Evolutionary conservation across 2,113 vertebrate species (phyloP).

Genomic region (Amblyornis subalaris): DNA sequence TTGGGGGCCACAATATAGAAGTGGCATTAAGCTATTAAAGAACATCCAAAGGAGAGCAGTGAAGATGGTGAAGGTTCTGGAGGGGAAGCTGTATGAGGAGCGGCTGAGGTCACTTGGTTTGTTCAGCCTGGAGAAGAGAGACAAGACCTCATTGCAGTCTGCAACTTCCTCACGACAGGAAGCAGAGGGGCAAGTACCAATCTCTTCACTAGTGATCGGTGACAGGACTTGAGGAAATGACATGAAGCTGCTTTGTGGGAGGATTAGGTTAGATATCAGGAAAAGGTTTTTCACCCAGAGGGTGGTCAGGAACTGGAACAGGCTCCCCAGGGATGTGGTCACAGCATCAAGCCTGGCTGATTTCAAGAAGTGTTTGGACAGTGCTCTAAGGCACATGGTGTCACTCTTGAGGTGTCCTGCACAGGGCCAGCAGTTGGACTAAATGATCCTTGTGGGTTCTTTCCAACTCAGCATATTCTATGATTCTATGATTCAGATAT

Average conservation of each 20-base stretch:
- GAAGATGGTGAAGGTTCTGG: not conserved
- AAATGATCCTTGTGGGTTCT: accelerated
- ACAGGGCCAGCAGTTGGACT: not conserved
- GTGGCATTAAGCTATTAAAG: not conserved
- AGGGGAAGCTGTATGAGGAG: not conserved
- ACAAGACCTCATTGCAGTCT: not conserved
- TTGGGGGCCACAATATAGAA: not conserved
- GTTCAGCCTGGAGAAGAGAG: not conserved
- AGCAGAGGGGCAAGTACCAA: not conserved
- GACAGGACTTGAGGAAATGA: not conserved
- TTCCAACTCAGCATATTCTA: not conserved
- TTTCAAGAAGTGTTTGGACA: not conserved
- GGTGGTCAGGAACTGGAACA: not conserved
- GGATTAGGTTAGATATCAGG: not conserved
- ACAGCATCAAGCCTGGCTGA: not conserved
- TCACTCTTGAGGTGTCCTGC: not conserved
- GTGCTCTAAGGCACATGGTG: not conserved
- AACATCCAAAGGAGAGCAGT: not conserved
- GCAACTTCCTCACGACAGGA: accelerated
- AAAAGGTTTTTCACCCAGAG: not conserved
- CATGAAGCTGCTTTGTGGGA: not conserved
- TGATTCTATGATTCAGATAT: not conserved
- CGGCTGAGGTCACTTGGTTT: not conserved
- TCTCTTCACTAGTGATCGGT: not conserved
- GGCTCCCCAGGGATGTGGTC: not conserved